Conservation (phyloP, 2,113 vertebrate species). For the Parus major region DNA sequence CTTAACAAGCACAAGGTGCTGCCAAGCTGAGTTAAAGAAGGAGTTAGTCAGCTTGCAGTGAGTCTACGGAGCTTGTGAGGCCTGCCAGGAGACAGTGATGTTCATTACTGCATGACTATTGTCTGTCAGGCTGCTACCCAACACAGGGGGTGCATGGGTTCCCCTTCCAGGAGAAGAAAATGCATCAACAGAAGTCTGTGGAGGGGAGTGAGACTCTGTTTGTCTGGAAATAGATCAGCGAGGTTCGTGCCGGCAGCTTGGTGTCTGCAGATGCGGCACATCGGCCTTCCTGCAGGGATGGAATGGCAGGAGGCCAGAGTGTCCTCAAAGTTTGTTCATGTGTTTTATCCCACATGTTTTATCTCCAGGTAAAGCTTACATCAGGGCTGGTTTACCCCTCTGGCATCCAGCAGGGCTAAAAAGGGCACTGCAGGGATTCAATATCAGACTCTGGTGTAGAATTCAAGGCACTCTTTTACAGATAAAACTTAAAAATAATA, state of each 20-base stretch:
- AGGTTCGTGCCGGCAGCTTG: background rate
- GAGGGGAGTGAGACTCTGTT: background rate
- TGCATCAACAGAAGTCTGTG: background rate
- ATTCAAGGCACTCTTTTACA: background rate
- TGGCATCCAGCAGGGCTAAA: background rate
- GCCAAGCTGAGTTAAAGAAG: background rate
- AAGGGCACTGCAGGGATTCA: background rate
- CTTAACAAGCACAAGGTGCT: background rate
- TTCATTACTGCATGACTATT: rapidly evolving
- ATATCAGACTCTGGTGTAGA: background rate
- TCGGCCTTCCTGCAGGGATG: background rate
- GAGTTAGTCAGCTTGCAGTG: background rate
- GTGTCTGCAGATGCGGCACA: background rate
- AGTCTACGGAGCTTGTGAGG: background rate
- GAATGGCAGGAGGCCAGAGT: background rate
- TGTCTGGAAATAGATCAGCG: background rate
- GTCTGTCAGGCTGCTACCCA: background rate
- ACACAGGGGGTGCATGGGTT: background rate
- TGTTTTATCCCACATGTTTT: background rate
- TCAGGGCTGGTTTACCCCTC: background rate
- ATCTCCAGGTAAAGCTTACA: background rate
- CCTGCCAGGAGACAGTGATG: background rate
- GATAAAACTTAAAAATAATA: background rate
- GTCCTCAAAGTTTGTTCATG: background rate
- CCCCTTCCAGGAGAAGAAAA: background rate